Percentiles rank a stretch among this genome's conserved stretches.
Evolutionary conservation across 2,113 vertebrate species (phyloP).

Genomic region (Bos indicus): DNA sequence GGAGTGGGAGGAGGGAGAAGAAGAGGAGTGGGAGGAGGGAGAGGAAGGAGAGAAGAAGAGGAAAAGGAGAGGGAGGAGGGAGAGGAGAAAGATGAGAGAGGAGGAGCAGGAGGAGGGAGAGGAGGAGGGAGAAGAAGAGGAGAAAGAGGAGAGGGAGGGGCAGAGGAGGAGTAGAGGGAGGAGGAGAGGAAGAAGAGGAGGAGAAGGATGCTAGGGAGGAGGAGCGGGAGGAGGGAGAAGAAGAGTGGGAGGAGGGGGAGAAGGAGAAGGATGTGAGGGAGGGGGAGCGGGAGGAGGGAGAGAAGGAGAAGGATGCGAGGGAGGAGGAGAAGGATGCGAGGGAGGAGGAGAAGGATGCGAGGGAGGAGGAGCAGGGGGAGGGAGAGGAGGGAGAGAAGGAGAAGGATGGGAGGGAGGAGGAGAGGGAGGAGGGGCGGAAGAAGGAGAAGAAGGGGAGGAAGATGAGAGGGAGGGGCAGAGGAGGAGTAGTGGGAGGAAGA

Average conservation of each 20-base stretch:
- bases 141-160: too few relatives aligned
- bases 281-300: not conserved
- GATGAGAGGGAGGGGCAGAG: too few relatives aligned
- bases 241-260: rapidly evolving
- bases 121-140: too few relatives aligned
- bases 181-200: too few relatives aligned
- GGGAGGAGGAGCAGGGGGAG: not conserved
- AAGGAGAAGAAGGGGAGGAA: not conserved
- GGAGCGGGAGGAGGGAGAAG: rapidly evolving
- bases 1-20: rapidly evolving
- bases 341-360: too few relatives aligned
- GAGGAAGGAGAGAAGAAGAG: not conserved
- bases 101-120: too few relatives aligned
- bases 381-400: too few relatives aligned
- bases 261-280: rapidly evolving
- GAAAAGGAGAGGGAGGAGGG: not conserved
- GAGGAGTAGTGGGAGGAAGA: rapidly evolving
- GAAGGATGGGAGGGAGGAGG: not conserved
- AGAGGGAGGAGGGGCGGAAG: too few relatives aligned
- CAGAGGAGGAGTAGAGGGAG: too few relatives aligned
- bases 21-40: too few relatives aligned
- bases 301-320: rapidly evolving
- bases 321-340: too few relatives aligned
- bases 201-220: not conserved
- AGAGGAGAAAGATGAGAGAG: not conserved